Conservation (phyloP, 2,797 vertebrate species). For the Florisuga fusca region DNA sequence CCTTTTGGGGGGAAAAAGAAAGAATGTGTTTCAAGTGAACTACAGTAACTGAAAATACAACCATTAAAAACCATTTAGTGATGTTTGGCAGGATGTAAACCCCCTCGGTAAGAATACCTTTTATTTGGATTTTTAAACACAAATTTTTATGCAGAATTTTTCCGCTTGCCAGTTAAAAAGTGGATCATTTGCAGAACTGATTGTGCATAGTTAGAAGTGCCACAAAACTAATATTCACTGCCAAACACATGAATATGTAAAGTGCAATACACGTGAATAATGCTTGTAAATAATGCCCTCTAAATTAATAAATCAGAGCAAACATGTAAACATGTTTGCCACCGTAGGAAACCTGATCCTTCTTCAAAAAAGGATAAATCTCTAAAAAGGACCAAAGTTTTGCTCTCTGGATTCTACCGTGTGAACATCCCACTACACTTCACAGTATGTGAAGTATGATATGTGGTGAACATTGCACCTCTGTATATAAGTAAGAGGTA, state of each 20-base stretch:
- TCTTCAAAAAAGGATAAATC: not conserved
- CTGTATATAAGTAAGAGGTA: fast-evolving
- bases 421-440: not conserved
- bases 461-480: not conserved
- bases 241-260: not conserved
- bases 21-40: not conserved
- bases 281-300: not conserved
- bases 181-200: not conserved
- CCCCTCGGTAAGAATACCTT: not conserved
- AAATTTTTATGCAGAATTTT: not conserved
- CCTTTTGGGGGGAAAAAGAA: fast-evolving
- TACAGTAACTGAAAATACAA: not conserved
- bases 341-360: not conserved
- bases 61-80: not conserved
- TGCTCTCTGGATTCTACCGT: not conserved
- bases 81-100: not conserved
- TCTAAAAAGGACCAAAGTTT: not conserved
- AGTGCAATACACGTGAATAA: not conserved
- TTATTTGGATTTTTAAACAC: not conserved
- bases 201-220: not conserved
- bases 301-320: not conserved
- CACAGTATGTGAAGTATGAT: not conserved
- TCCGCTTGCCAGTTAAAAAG: not conserved
- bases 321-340: not conserved
- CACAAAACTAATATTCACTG: not conserved